phyloP scores from a whole-genome alignment of 2,888 invertebrate genomes.

The Aphrophora alni region DNA sequence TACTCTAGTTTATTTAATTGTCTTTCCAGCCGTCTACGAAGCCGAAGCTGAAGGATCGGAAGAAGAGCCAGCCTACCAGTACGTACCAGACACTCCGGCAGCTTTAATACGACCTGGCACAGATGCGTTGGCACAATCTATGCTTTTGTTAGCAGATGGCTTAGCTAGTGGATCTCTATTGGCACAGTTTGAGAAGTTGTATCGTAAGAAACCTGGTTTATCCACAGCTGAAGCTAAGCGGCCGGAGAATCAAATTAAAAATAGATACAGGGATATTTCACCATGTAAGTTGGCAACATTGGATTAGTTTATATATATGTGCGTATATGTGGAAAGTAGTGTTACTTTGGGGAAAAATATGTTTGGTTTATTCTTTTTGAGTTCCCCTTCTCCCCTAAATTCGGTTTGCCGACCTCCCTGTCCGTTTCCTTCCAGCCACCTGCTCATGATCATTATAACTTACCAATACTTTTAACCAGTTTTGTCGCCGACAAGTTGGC shows the following conservation, averaged over 20 bases:
- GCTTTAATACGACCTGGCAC: slow-evolving; percentile 57
- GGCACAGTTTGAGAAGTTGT: slow-evolving; percentile 91
- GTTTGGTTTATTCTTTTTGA: too few relatives aligned
- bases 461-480: too few relatives aligned
- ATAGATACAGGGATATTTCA: slow-evolving; percentile 95
- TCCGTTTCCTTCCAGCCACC: too few relatives aligned
- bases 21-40: slow-evolving; percentile 58
- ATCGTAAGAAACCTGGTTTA: slow-evolving; percentile 88
- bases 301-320: too few relatives aligned
- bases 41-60: slow-evolving; percentile 59
- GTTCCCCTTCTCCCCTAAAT: too few relatives aligned
- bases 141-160: slow-evolving; percentile 84
- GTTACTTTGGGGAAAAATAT: too few relatives aligned
- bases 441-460: too few relatives aligned
- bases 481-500: too few relatives aligned
- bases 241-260: slow-evolving; percentile 86
- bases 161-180: slow-evolving; percentile 91
- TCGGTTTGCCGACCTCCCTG: too few relatives aligned
- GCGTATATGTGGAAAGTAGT: too few relatives aligned
- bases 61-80: slow-evolving; percentile 90
- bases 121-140: slow-evolving; percentile 74
- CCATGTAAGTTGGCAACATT: slow-evolving; percentile 88
- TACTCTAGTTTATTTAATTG: too few relatives aligned
- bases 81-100: slow-evolving; percentile 72
- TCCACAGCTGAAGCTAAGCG: slow-evolving; percentile 83